Percentiles rank a stretch among this genome's conserved stretches.
Conservation (phyloP, 2,888 invertebrate species). For the Erebia ligea region DNA sequence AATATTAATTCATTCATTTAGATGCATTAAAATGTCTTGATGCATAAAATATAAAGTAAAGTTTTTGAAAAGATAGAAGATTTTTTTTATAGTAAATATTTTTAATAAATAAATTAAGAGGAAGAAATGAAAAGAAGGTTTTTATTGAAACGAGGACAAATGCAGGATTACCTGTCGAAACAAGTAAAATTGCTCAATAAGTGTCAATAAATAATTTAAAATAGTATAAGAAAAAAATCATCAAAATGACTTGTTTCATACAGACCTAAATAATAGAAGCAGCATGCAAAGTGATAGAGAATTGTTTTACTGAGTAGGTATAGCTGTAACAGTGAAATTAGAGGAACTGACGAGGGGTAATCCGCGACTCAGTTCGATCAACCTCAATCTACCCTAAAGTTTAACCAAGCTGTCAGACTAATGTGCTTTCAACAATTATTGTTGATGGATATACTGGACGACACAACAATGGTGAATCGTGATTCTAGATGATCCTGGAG, state of each 20-base stretch:
- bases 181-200: slow-evolving; percentile 44
- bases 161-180: slow-evolving; percentile 62
- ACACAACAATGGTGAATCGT: slow-evolving; percentile 70
- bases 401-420: slow-evolving; percentile 79
- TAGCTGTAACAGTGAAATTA: slow-evolving; percentile 71
- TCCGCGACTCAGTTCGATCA: slow-evolving; percentile 72
- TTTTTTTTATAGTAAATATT: slow-evolving; percentile 56
- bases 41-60: slow-evolving; percentile 58
- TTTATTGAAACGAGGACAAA: slow-evolving; percentile 67
- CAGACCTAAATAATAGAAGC: slow-evolving; percentile 75
- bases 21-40: slow-evolving; percentile 63
- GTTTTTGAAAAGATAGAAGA: slow-evolving; percentile 24
- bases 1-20: slow-evolving; percentile 58
- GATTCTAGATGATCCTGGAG: slow-evolving; percentile 77
- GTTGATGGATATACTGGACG: slow-evolving; percentile 72
- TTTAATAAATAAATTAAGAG: slow-evolving; percentile 35
- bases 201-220: slow-evolving; percentile 25
- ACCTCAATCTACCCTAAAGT: slow-evolving; percentile 78
- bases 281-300: slow-evolving; percentile 79
- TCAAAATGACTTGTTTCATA: slow-evolving; percentile 55
- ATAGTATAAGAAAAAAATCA: slow-evolving; percentile 47
- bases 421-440: slow-evolving; percentile 74
- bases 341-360: slow-evolving; percentile 67
- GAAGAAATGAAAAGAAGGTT: slow-evolving; percentile 66
- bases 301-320: slow-evolving; percentile 68